Conservation (phyloP, 2,888 invertebrate genomes). For the Poecilus cupreus region DNA sequence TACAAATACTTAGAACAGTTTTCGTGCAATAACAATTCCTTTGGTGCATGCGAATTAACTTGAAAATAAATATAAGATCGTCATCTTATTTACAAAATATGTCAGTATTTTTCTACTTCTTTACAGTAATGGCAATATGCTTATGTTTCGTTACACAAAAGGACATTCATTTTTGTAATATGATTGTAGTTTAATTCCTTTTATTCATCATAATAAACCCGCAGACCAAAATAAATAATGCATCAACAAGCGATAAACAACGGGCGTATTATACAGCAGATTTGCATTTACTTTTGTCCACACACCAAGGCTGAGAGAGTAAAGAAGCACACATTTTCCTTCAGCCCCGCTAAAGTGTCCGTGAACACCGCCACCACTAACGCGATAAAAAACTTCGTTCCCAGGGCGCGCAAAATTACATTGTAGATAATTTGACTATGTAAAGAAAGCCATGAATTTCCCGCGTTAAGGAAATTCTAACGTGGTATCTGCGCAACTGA, state of each 20-base stretch:
- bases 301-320: neutral
- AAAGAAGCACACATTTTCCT: neutral
- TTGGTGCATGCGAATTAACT: no score
- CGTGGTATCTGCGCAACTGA: constrained; percentile 43
- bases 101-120: no score
- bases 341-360: constrained; percentile 24
- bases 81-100: no score
- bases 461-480: constrained; percentile 47
- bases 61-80: no score
- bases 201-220: constrained; percentile 8
- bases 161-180: no score
- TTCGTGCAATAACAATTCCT: no score
- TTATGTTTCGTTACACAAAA: no score
- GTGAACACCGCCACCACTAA: constrained; percentile 35
- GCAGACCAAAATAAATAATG: constrained; percentile 27
- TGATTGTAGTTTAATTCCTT: no score
- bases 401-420: constrained; percentile 50
- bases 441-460: constrained; percentile 58
- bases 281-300: constrained; percentile 33
- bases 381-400: constrained; percentile 57
- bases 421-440: constrained; percentile 58
- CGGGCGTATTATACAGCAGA: constrained; percentile 17
- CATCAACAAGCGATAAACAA: constrained; percentile 33
- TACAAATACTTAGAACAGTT: no score
- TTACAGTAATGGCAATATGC: no score